Conservation (phyloP, 2,113 vertebrate species). For the Chinchilla lanigera region DNA sequence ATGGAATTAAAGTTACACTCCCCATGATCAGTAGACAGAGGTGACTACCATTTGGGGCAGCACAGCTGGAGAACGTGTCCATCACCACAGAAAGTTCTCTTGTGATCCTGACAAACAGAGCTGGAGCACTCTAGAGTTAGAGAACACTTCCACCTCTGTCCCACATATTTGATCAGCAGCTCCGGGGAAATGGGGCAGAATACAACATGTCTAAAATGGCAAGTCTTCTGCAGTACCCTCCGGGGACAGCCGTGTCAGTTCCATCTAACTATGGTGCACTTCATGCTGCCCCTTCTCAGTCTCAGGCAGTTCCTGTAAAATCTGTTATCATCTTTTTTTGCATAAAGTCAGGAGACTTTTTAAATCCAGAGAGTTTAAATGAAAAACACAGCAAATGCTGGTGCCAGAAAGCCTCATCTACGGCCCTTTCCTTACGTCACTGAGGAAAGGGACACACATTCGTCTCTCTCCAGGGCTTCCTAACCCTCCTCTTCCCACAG, state of each 20-base stretch:
- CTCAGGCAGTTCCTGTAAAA: slow-evolving; percentile 6
- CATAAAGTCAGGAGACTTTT: neutral
- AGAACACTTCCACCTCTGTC: neutral
- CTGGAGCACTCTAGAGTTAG: neutral
- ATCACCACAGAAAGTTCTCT: neutral
- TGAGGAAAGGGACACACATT: too few species aligned
- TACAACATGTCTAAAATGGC: neutral
- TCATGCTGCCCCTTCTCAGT: neutral
- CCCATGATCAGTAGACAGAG: neutral
- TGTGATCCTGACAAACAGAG: neutral
- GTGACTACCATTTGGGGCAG: neutral
- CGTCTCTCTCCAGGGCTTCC: neutral
- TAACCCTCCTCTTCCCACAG: neutral
- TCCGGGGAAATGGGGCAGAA: neutral
- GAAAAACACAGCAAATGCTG: neutral
- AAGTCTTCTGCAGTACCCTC: neutral
- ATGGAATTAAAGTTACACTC: neutral
- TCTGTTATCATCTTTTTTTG: neutral
- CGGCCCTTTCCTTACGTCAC: neutral
- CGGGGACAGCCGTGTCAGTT: neutral
- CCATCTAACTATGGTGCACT: neutral
- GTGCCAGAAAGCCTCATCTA: neutral
- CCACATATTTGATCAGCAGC: neutral
- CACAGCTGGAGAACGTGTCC: neutral
- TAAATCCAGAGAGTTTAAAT: neutral